These are phyloP conservation scores for Tachina fera DNA, from an alignment of 2,888 invertebrate species.

Conservation along the genomic window DNA sequence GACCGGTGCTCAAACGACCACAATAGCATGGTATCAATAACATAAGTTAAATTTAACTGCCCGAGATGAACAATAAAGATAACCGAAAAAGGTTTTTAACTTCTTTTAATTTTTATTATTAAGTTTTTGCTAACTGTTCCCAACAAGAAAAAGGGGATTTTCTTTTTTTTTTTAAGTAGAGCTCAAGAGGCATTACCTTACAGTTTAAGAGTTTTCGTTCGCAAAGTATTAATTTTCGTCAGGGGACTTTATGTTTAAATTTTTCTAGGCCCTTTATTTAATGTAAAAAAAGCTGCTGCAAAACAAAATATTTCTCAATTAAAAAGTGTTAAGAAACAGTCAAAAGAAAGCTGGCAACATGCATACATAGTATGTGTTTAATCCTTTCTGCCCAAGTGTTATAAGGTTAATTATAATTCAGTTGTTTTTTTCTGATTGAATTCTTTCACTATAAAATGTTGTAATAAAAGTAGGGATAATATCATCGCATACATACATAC, in stretches of 20 bases:
- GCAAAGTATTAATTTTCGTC: not conserved
- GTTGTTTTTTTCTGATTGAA: slow-evolving; percentile 9
- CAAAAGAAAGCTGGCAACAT: not conserved
- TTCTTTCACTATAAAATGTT: slow-evolving; percentile 20
- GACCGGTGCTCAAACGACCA: slow-evolving; percentile 72
- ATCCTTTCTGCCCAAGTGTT: slow-evolving; percentile 22
- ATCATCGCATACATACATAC: not conserved
- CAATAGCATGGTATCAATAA: slow-evolving; percentile 71
- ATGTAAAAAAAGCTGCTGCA: too few relatives aligned
- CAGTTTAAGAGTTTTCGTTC: not conserved
- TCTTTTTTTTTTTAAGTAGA: not conserved
- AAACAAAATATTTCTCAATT: too few relatives aligned
- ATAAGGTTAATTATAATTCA: slow-evolving; percentile 39
- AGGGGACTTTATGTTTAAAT: too few relatives aligned
- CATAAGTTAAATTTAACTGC: slow-evolving; percentile 71
- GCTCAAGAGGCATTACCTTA: not conserved
- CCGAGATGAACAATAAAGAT: slow-evolving; percentile 72
- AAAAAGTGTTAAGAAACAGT: not conserved
- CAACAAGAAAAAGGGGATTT: slow-evolving; percentile 32
- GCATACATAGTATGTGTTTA: too few relatives aligned
- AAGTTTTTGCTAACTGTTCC: slow-evolving; percentile 17
- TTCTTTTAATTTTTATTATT: slow-evolving; percentile 21
- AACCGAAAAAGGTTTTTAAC: slow-evolving; percentile 52
- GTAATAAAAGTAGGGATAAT: not conserved
- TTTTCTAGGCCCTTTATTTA: too few relatives aligned